phyloP scores from a whole-genome alignment of 2,113 vertebrate genomes.

The Eudorcas thomsonii region DNA sequence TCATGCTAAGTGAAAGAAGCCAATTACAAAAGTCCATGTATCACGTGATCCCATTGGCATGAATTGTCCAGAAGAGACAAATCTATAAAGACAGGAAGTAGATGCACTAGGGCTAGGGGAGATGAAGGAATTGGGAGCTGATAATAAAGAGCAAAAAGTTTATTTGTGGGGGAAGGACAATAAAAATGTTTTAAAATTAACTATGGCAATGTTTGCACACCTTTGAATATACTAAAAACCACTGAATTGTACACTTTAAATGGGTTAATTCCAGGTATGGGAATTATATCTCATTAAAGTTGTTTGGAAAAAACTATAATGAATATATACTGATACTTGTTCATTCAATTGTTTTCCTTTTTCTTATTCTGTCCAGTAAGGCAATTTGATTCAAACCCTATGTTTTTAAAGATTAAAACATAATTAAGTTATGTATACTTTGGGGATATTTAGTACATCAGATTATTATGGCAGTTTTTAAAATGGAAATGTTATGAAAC shows the following conservation, averaged over 20 bases:
- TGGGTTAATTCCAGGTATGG: background rate
- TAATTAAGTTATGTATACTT: background rate
- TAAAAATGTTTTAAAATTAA: background rate
- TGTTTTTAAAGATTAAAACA: constrained; percentile 41
- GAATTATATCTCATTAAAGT: background rate
- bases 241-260: background rate
- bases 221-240: background rate
- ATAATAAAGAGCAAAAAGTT: background rate
- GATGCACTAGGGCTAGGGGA: background rate
- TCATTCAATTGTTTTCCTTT: background rate
- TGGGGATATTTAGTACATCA: background rate
- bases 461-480: constrained; percentile 36
- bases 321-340: background rate
- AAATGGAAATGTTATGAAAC: constrained; percentile 48
- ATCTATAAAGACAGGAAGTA: background rate
- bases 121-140: background rate
- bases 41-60: background rate
- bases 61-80: background rate
- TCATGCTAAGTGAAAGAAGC: background rate
- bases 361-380: background rate
- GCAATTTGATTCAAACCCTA: background rate
- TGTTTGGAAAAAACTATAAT: background rate
- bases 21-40: background rate
- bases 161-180: background rate
- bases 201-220: background rate